Percentiles rank a stretch among this genome's conserved stretches.
Conservation (phyloP, 2,797 vertebrate genomes). For the Delichon dasypus region DNA sequence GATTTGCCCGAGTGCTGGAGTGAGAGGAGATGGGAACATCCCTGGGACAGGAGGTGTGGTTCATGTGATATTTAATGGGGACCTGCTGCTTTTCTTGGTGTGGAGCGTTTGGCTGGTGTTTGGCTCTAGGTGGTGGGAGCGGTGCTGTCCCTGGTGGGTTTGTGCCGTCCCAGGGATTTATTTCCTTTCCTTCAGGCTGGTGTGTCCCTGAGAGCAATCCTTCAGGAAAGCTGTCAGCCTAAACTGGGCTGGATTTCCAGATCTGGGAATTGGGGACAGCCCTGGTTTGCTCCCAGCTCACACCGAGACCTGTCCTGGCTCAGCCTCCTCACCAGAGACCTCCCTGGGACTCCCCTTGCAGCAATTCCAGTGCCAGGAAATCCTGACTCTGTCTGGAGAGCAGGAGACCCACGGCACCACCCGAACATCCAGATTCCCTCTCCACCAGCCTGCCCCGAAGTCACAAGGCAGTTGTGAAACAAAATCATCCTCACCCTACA, state of each 20-base stretch:
- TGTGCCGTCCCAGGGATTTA: neutral
- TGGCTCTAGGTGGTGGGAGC: neutral
- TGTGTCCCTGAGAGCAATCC: neutral
- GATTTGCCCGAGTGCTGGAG: neutral
- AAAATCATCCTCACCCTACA: conserved; percentile 25
- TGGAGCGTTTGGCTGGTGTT: neutral
- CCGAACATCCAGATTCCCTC: neutral
- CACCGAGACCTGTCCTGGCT: neutral
- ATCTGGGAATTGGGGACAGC: neutral
- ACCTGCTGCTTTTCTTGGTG: no score
- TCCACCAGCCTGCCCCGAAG: neutral
- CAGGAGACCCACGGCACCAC: accelerated
- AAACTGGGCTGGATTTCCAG: neutral
- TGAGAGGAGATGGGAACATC: neutral
- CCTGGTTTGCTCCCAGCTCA: neutral
- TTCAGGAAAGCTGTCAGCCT: neutral
- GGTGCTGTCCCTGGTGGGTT: neutral
- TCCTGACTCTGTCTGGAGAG: accelerated
- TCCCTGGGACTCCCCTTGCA: neutral
- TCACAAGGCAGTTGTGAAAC: neutral
- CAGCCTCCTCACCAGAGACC: neutral
- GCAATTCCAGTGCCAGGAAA: neutral
- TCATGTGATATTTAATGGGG: no score
- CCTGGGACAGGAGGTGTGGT: neutral
- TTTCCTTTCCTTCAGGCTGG: neutral